A percentile compares a stretch with the other conserved stretches of the same genome.
Evolutionary conservation across 2,888 invertebrate species (phyloP).

Genomic region (Argyresthia albistria): DNA sequence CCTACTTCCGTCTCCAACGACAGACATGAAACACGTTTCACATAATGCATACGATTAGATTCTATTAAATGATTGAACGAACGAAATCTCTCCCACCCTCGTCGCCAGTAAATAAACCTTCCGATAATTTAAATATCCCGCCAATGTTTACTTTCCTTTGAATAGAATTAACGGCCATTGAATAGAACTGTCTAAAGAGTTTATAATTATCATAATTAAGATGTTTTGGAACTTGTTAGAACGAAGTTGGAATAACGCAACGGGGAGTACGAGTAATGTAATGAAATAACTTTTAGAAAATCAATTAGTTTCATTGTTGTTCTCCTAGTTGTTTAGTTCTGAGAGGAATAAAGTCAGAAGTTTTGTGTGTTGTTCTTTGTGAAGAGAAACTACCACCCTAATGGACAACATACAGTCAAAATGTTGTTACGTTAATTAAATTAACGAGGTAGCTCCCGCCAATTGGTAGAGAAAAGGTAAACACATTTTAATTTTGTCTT

Average conservation of each 20-base stretch:
- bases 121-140: background rate
- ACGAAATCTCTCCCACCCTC: background rate
- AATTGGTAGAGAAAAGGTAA: background rate
- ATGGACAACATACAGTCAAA: background rate
- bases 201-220: slow-evolving; percentile 2
- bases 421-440: background rate
- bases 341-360: background rate
- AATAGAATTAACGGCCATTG: background rate
- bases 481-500: background rate
- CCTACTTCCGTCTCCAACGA: slow-evolving; percentile 20
- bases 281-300: slow-evolving; percentile 17
- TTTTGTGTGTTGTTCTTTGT: slow-evolving; percentile 16
- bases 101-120: background rate
- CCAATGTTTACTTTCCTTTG: background rate
- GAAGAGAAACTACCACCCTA: slow-evolving; percentile 10
- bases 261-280: slow-evolving; percentile 9
- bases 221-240: slow-evolving; percentile 3
- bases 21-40: slow-evolving; percentile 50
- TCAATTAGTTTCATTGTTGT: slow-evolving; percentile 20
- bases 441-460: background rate
- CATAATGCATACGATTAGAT: slow-evolving; percentile 51
- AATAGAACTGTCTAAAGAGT: background rate
- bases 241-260: slow-evolving; percentile 8
- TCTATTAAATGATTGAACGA: slow-evolving; percentile 28
- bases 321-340: slow-evolving; percentile 6